A percentile compares a stretch with the other conserved stretches of the same genome.
Evolutionary conservation across 2,888 invertebrate genomes (phyloP).

Genomic region (Arenicola marina): DNA sequence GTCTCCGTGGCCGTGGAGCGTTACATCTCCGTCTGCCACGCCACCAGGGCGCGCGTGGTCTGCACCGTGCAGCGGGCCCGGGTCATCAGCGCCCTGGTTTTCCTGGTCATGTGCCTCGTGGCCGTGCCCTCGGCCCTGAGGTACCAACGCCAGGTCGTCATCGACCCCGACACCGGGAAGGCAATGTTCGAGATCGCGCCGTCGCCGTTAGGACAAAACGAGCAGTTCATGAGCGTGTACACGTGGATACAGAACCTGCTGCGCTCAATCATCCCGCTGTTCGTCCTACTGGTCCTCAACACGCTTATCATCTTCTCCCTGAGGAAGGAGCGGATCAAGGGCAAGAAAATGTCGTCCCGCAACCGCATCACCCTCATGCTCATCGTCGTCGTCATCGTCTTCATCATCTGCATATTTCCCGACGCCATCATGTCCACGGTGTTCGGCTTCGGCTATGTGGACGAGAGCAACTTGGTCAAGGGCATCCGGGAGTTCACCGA

Average conservation of each 20-base stretch:
- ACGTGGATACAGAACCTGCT: constrained; percentile 53
- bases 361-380: constrained; percentile 39
- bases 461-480: constrained; percentile 31
- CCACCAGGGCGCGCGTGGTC: constrained; percentile 41
- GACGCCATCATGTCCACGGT: constrained; percentile 38
- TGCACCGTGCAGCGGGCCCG: constrained; percentile 40
- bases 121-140: constrained; percentile 52
- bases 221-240: constrained; percentile 48
- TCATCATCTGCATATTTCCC: constrained; percentile 34
- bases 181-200: constrained; percentile 40
- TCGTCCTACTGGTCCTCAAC: constrained; percentile 51
- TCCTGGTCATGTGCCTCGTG: constrained; percentile 47
- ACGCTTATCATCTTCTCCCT: constrained; percentile 52
- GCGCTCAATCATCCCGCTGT: constrained; percentile 54
- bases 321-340: constrained; percentile 44
- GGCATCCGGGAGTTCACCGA: constrained; percentile 40
- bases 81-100: constrained; percentile 46
- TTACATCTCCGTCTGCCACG: constrained; percentile 49
- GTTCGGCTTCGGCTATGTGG: constrained; percentile 35
- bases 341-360: constrained; percentile 27
- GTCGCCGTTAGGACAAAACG: constrained; percentile 45
- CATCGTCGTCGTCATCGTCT: constrained; percentile 34
- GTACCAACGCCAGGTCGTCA: constrained; percentile 39
- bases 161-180: constrained; percentile 36
- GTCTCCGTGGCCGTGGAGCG: constrained; percentile 55